A percentile compares a stretch with the other conserved stretches of the same genome.
phyloP scores from a whole-genome alignment of 1,140 invertebrate genomes.

The Brachionus asplanchnoidis region DNA sequence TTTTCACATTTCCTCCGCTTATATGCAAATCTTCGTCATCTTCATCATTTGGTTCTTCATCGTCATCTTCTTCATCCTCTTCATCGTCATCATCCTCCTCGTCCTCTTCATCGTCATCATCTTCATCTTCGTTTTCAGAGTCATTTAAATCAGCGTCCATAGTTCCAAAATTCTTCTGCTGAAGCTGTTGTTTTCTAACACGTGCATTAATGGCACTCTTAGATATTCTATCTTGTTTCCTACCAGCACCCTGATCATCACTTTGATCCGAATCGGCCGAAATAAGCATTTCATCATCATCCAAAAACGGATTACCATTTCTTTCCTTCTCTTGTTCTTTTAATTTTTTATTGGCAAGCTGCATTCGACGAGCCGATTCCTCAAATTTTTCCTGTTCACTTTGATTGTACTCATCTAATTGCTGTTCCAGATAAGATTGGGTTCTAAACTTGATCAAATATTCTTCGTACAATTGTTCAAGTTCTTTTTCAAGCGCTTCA shows the following conservation, averaged over 20 bases:
- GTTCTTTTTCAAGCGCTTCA: conserved; percentile 78
- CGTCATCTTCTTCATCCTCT: conserved; percentile 35
- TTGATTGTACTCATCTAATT: conserved; percentile 67
- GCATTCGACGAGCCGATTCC: conserved; percentile 50
- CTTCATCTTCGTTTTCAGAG: conserved; percentile 33
- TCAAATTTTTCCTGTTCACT: conserved; percentile 68
- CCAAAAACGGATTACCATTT: conserved; percentile 40
- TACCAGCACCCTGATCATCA: background rate
- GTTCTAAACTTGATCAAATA: conserved; percentile 82
- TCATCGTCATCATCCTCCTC: conserved; percentile 41
- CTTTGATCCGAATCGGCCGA: conserved; percentile 30
- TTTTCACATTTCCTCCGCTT: background rate
- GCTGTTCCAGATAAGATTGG: conserved; percentile 73
- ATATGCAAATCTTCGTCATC: conserved; percentile 27
- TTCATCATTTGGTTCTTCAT: background rate
- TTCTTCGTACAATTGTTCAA: conserved; percentile 75
- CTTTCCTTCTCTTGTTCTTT: conserved; percentile 39
- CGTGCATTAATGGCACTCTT: background rate
- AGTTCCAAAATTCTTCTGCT: conserved; percentile 14
- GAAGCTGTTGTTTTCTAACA: background rate
- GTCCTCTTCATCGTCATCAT: conserved; percentile 39
- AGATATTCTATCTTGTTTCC: background rate
- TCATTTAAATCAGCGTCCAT: conserved; percentile 22
- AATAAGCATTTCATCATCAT: conserved; percentile 39
- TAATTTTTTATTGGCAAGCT: conserved; percentile 36